Evolutionary conservation across 2,888 invertebrate species (phyloP).

Genomic region (Pecten maximus): DNA sequence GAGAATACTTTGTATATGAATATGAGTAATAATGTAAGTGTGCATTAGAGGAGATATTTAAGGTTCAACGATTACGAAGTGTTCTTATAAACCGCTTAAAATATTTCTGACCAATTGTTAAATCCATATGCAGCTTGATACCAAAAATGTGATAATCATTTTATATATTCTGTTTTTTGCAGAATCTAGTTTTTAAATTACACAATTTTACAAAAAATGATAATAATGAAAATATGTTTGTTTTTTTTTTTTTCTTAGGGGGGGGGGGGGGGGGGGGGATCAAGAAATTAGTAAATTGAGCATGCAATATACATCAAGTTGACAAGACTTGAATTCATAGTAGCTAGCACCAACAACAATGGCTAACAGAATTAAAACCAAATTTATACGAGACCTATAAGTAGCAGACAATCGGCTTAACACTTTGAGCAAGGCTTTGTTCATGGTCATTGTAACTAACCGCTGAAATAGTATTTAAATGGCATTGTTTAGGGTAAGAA

Average conservation of each 20-base stretch:
- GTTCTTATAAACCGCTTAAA: not conserved
- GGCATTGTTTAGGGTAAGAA: not conserved
- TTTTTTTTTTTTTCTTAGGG: no score
- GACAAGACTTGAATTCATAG: not conserved
- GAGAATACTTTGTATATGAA: not conserved
- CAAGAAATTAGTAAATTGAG: no score
- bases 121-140: not conserved
- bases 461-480: not conserved
- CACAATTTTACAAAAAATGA: not conserved
- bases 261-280: no score
- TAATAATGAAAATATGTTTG: no score
- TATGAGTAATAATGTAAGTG: constrained; percentile 10
- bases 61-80: not conserved
- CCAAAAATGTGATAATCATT: not conserved
- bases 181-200: not conserved
- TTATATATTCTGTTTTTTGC: not conserved
- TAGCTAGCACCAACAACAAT: not conserved
- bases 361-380: not conserved
- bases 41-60: not conserved
- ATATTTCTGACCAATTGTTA: not conserved
- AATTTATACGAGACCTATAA: not conserved
- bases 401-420: constrained; percentile 7
- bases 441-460: not conserved
- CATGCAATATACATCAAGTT: not conserved
- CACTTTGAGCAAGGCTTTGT: not conserved